These are phyloP conservation scores for Chaetophractus vellerosus DNA, from an alignment of 2,797 vertebrate genomes.

Conservation along the genomic window DNA sequence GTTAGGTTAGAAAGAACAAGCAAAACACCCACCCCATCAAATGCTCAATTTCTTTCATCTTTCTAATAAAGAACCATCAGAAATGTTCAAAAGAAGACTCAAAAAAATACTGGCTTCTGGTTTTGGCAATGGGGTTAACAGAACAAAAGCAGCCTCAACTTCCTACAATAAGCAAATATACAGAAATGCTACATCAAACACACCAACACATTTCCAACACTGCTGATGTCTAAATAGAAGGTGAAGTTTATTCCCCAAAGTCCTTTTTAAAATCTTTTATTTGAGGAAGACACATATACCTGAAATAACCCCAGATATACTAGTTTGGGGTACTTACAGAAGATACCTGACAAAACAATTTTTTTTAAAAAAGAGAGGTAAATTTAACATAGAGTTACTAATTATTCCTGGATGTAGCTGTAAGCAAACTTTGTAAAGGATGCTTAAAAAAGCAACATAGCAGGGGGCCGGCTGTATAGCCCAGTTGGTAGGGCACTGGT, in stretches of 20 bases:
- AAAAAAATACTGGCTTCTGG: neutral
- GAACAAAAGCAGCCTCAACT: conserved; percentile 1
- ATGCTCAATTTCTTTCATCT: neutral
- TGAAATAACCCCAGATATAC: neutral
- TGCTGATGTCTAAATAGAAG: fast-evolving
- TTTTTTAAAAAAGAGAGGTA: neutral
- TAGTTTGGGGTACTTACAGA: neutral
- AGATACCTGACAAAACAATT: neutral
- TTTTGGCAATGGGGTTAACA: neutral
- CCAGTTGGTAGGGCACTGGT: no score
- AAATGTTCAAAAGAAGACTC: conserved; percentile 38
- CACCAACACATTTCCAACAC: neutral
- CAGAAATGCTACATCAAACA: neutral
- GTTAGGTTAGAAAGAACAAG: neutral
- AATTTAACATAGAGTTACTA: neutral
- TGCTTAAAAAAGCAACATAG: conserved; percentile 46
- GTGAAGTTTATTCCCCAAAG: neutral
- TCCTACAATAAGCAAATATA: neutral
- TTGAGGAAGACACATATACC: neutral
- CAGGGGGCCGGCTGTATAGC: no score
- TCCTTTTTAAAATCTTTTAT: conserved; percentile 35
- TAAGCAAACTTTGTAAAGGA: conserved; percentile 7
- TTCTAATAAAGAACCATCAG: neutral
- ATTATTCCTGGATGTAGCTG: neutral
- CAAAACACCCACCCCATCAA: neutral